Evolutionary conservation across 1,140 invertebrate genomes (phyloP), one percentile per base, ranked within the genome.

Genomic region (Elysia chlorotica): DNA sequence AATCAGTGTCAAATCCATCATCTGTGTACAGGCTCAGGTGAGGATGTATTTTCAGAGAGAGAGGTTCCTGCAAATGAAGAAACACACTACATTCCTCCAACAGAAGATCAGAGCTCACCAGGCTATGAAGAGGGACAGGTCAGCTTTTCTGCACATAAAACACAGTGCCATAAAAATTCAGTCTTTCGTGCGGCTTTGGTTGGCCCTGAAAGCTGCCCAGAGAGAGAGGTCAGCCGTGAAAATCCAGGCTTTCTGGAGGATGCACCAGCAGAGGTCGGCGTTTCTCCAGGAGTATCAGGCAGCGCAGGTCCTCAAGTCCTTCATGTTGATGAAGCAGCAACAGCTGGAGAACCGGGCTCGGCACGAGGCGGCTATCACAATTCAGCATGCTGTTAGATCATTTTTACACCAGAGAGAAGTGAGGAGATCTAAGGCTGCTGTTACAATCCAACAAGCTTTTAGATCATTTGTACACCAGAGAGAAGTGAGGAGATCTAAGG

Each of bases 371-470:
- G 77, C 78, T n/a, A 38, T 77, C 4, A 65, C 63, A 0, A 80
- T 85, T 38, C 80, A 82, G 66, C 38, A 72, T 25, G 23, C 35
- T 1, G 74, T 77, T 33, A 78, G 76, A 36, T 61, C 73, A 33
- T 76, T 74, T 53, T 25, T 71, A 0, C 10, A 41, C 5, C 31
- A 38, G 1, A 25, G 48, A 23, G 10, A 3, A 3, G 36, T 66
- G 19, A 48, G 35, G 23, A 4, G 23, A 4, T 30, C 67, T 14
- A 23, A n/a, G 0, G 66, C 75, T 21, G 71, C 75, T 35, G 10
- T 37, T 17, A 25, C 65, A 17, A 71, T 76, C 36, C 75, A 76
- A 67, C 25, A 3, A 56, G 48, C 74, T n/a, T 68, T 69, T 41
- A 36, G 59, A 19, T 57, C 33, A 35, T 37, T 57, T 62, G 21